Percentiles rank a stretch among this genome's conserved stretches.
phyloP scores from a whole-genome alignment of 2,888 invertebrate species.

The Laothoe populi region DNA sequence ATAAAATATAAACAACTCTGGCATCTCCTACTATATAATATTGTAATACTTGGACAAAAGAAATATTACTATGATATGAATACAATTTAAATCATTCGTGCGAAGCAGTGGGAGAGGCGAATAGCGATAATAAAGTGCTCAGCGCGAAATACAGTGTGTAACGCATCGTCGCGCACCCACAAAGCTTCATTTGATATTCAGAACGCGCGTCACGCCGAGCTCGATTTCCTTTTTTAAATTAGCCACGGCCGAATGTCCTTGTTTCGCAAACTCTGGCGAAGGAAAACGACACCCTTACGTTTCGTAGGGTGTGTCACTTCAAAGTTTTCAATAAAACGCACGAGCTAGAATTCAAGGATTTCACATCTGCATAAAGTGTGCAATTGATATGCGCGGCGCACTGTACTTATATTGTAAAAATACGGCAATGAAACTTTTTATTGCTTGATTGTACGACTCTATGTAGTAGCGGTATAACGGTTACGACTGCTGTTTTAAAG shows the following conservation, averaged over 20 bases:
- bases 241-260: slow-evolving; percentile 80
- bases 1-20: background rate
- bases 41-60: background rate
- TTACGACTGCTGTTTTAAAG: too few species aligned
- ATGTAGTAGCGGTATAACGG: background rate
- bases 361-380: slow-evolving; percentile 33
- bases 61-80: slow-evolving; percentile 31
- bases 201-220: slow-evolving; percentile 62
- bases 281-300: slow-evolving; percentile 54
- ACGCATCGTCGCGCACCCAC: slow-evolving; percentile 81
- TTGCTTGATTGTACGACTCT: background rate
- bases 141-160: slow-evolving; percentile 60
- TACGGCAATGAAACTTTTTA: background rate
- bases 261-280: slow-evolving; percentile 63
- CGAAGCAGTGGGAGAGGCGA: slow-evolving; percentile 32
- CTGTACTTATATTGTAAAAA: background rate
- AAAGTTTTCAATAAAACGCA: slow-evolving; percentile 58
- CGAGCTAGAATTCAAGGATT: slow-evolving; percentile 48
- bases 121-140: slow-evolving; percentile 73
- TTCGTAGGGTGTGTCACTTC: slow-evolving; percentile 57
- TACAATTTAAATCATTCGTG: slow-evolving; percentile 50
- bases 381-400: slow-evolving; percentile 13
- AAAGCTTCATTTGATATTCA: slow-evolving; percentile 74
- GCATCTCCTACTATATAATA: background rate
- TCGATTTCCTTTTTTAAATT: slow-evolving; percentile 84